Base-by-base conservation (phyloP, 2,888 invertebrate species). In the Elegia similella region DNA sequence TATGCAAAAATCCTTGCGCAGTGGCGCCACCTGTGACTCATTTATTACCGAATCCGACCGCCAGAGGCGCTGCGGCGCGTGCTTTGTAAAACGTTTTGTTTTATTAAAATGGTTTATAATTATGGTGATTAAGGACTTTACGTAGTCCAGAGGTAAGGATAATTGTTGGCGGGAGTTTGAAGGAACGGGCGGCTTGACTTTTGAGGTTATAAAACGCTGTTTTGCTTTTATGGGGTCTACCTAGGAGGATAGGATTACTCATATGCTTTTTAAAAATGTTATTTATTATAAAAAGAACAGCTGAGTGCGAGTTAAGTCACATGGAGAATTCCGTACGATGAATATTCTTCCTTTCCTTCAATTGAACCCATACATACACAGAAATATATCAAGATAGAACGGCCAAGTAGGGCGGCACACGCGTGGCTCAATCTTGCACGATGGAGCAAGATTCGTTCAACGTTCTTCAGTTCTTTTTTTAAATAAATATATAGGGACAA, bases 101-200 rank as follows among this genome's bases (percentile, higher is more conserved):
- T 77, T 75, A 76, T 78, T 74, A 82, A 85, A 86, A 83, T 78
- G 74, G 63, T 65, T 78, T 79, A 78, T 89, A 89, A 89, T 89
- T 85, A 88, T 80, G 75, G 85, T 73, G 75, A 82, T 88, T 84
- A 82, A 78, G 64, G 58, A 70, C 70, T 82, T 82, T 86, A 88
- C 86, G 87, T 87, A 88, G 74, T 80, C 73, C 86, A 83, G 86
- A 73, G 85, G 87, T 75, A 66, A 58, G 62, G 66, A 68, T 88
- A 86, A 88, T 88, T 84, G 80, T 66, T 66, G 81, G 76, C 75
- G 79, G 85, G 79, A 61, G 59, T 65, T 62, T 69, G 59, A 58
- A 34, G 32, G 61, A 61, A 48, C 62, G 59, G 60, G 48, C 63
- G 52, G 61, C 38, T 23, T 23, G 23, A 23, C 23, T 23, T 16